Conservation (phyloP, 1,140 invertebrate genomes). For the Rhopalosiphum padi region DNA sequence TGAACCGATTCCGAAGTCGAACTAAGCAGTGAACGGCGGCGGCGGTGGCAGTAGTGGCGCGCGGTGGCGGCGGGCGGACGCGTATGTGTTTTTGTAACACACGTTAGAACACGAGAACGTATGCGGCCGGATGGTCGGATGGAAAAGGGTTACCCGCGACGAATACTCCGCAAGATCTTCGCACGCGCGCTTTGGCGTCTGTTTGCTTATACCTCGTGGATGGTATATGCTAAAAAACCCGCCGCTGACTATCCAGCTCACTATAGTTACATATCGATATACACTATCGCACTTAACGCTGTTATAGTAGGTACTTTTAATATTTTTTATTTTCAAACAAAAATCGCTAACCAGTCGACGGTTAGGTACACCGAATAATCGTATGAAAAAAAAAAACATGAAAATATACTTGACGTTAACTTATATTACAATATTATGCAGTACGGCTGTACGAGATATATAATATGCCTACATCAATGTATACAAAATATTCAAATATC, state of each 20-base stretch:
- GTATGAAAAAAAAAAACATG: background rate
- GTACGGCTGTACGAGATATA: background rate
- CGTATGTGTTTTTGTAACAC: constrained; percentile 31
- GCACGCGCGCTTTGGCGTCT: background rate
- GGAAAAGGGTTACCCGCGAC: constrained; percentile 49
- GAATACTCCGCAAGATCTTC: background rate
- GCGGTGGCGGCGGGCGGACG: background rate
- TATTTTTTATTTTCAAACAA: background rate
- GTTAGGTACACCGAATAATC: background rate
- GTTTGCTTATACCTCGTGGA: background rate
- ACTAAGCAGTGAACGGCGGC: constrained; percentile 21
- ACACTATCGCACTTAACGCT: background rate
- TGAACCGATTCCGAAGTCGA: constrained; percentile 56
- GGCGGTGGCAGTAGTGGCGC: background rate
- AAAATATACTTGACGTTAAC: background rate
- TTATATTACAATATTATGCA: background rate
- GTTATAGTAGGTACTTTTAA: background rate
- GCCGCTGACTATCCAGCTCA: background rate
- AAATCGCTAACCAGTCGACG: background rate
- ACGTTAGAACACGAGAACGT: constrained; percentile 8
- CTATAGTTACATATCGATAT: background rate
- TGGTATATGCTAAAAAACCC: background rate
- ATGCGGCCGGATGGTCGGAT: background rate
- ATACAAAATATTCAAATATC: constrained; percentile 8
- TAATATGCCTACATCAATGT: background rate